A percentile compares a stretch with the other conserved stretches of the same genome.
Evolutionary conservation across 2,888 invertebrate species (phyloP).

Genomic region (Lypha dubia): DNA sequence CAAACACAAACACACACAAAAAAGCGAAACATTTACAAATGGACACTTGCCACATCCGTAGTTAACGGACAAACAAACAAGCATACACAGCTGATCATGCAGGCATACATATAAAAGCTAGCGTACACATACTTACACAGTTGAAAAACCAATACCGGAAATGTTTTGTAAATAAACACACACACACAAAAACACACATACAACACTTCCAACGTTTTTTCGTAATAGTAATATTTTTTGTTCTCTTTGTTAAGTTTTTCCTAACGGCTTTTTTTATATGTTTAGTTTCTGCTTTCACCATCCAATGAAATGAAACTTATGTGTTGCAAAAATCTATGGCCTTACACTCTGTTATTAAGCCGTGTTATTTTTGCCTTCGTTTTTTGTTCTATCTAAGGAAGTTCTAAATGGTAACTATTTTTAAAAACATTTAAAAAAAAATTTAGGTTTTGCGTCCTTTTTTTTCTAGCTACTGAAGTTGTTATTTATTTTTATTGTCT

Average conservation of each 20-base stretch:
- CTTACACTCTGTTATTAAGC: conserved; percentile 67
- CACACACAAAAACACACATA: conserved; percentile 7
- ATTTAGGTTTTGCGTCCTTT: background rate
- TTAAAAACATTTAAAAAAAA: conserved; percentile 25
- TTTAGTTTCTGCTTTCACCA: conserved; percentile 23
- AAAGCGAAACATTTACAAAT: conserved; percentile 75
- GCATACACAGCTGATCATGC: background rate
- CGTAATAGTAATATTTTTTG: background rate
- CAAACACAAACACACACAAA: conserved; percentile 17
- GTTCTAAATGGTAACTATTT: conserved; percentile 27
- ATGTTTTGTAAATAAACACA: conserved; percentile 49
- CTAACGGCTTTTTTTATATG: conserved; percentile 36
- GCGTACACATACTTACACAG: background rate
- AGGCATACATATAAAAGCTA: background rate
- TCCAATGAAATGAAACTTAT: conserved; percentile 72
- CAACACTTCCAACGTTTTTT: conserved; percentile 9
- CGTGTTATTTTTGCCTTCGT: background rate
- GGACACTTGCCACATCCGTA: conserved; percentile 75
- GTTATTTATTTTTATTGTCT: conserved; percentile 36
- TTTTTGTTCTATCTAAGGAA: background rate
- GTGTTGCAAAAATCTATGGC: conserved; percentile 71
- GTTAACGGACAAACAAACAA: conserved; percentile 53
- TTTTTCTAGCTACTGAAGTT: background rate
- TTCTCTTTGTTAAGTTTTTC: conserved; percentile 8
- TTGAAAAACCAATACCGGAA: conserved; percentile 53